Evolutionary conservation across 2,888 invertebrate species (phyloP), one percentile per base, ranked within the genome.

Genomic region (Itoplectis maculator): DNA sequence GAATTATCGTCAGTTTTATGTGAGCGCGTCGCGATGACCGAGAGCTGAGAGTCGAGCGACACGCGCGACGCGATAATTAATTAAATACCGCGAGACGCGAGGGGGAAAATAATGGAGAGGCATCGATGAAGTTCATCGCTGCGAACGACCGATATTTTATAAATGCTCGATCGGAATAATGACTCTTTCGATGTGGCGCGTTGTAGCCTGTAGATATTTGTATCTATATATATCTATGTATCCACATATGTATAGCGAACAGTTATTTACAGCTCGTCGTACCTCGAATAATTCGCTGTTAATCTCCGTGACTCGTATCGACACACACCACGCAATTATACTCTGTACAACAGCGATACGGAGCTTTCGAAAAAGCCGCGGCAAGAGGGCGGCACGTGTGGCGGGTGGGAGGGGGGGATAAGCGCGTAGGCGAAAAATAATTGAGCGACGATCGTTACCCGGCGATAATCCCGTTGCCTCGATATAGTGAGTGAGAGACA

Each of bases 391-490:
- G 29, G 47, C 9, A 59, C 15, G 15, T 9, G 23, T 7, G 40
- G 13, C 4, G 40, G 18, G 9, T 56, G 35, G 42, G 68, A 37
- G 1, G 4, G 42, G 75, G 79, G 59, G 35, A 69, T 77, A 76
- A 82, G 79, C 82, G 79, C 54, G 76, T 82, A 69, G 68, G 76
- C 61, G 82, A 82, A 79, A 82, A 82, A 82, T 82, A 82, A 82
- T 82, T 82, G 82, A 82, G 79, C 82, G 82, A 79, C 82, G 79
- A 82, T 82, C 82, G 82, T 85, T 81, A 75, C 84, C 80, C 84
- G 79, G 69, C 84, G 87, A 88, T 89, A 88, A 89, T 88, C 87
- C 88, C 68, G 83, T 84, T 82, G 79, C 72, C 68, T 40, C 69
- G 47, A 63, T 79, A 51, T 74, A 79, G 37, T 63, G 47, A 20